phyloP scores from a whole-genome alignment of 2,888 invertebrate genomes.

The Pegoplata infirma region DNA sequence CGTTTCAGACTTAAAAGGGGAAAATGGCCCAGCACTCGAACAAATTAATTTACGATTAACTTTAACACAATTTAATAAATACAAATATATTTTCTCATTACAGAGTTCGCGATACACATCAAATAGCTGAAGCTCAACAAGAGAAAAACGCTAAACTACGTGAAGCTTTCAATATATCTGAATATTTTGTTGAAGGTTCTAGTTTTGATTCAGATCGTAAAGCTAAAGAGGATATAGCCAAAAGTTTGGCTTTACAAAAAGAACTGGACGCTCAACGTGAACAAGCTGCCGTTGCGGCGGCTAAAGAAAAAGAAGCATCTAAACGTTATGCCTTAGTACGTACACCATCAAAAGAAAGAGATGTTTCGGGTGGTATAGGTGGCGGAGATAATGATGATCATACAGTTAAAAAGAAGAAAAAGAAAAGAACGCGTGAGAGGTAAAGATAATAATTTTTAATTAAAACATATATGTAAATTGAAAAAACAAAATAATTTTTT shows the following conservation, averaged over 20 bases:
- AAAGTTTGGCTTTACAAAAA: slow-evolving; percentile 78
- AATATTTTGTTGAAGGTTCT: slow-evolving; percentile 95
- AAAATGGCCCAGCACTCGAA: too few relatives aligned
- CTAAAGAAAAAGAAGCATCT: slow-evolving; percentile 72
- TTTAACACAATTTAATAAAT: too few relatives aligned
- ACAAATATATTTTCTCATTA: too few relatives aligned
- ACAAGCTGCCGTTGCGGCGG: slow-evolving; percentile 68
- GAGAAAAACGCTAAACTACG: slow-evolving; percentile 95
- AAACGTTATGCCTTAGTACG: slow-evolving; percentile 86
- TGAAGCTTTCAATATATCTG: slow-evolving; percentile 96
- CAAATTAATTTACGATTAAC: too few relatives aligned
- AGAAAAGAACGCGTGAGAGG: slow-evolving; percentile 82
- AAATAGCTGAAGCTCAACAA: slow-evolving; percentile 96
- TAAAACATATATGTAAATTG: not conserved
- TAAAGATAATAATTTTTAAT: slow-evolving; percentile 56
- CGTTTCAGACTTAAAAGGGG: too few relatives aligned
- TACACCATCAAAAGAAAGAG: slow-evolving; percentile 84
- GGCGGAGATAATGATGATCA: slow-evolving; percentile 65
- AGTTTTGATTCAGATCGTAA: slow-evolving; percentile 90
- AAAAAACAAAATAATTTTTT: not conserved
- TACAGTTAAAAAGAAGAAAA: slow-evolving; percentile 83
- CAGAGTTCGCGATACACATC: slow-evolving; percentile 96
- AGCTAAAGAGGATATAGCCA: slow-evolving; percentile 79
- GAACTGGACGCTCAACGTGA: slow-evolving; percentile 79
- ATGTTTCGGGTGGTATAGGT: slow-evolving; percentile 75